Evolutionary conservation across 2,113 vertebrate genomes (phyloP).

Genomic region (Aythya baeri): DNA sequence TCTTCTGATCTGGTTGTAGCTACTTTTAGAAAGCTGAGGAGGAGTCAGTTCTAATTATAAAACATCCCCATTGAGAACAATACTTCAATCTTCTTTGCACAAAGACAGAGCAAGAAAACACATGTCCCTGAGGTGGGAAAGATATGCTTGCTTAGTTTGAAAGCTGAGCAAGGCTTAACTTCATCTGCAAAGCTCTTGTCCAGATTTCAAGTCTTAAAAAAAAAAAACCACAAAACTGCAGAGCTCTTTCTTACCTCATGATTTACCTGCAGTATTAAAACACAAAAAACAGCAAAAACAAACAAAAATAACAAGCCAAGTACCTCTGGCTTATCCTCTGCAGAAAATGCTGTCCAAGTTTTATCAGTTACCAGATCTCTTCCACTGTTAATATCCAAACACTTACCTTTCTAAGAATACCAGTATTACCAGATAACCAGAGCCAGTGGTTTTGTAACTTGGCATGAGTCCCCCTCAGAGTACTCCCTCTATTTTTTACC

Average conservation of each 20-base stretch:
- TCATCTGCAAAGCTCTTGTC: not conserved
- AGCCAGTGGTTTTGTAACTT: not conserved
- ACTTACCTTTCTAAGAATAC: not conserved
- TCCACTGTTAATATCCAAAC: not conserved
- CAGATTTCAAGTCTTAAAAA: not conserved
- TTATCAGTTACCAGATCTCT: not conserved
- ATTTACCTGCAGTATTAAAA: not conserved
- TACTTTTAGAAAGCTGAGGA: constrained; percentile 45
- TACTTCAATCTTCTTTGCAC: constrained; percentile 5
- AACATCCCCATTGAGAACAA: not conserved
- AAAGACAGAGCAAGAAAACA: not conserved
- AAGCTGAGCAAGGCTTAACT: not conserved
- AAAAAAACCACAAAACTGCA: not conserved
- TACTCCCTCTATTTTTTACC: not conserved
- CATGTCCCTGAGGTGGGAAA: not conserved
- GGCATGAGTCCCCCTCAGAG: not conserved
- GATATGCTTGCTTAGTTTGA: not conserved
- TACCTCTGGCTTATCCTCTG: not conserved
- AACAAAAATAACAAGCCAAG: not conserved
- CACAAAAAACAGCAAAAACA: not conserved
- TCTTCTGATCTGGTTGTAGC: not conserved
- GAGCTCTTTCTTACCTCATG: not conserved
- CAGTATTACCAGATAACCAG: not conserved
- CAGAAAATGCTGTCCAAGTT: not conserved
- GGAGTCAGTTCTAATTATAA: constrained; percentile 38